phyloP scores from a whole-genome alignment of 2,113 vertebrate genomes.

The Rhegmatorhina hoffmannsi region DNA sequence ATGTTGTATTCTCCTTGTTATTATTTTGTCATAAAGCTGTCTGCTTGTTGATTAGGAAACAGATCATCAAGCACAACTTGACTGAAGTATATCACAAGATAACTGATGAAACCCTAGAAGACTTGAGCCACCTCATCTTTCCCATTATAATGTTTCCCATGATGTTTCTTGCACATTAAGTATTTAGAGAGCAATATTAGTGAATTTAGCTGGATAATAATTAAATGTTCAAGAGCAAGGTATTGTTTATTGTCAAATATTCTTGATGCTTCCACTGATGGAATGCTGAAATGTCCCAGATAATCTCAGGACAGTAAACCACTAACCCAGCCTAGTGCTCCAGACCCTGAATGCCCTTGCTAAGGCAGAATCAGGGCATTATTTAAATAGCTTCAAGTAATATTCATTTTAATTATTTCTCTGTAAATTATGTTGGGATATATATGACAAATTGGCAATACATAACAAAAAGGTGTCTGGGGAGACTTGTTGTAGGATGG shows the following conservation, averaged over 20 bases:
- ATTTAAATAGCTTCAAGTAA: background rate
- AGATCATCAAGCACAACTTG: background rate
- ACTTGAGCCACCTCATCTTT: background rate
- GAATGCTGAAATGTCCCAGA: background rate
- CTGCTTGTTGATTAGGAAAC: constrained; percentile 8
- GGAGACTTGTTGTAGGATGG: background rate
- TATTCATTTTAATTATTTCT: background rate
- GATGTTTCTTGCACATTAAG: background rate
- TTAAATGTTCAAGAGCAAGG: background rate
- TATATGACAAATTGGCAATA: too few species aligned
- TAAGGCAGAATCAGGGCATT: background rate
- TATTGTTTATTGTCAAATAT: background rate
- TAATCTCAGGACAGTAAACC: background rate
- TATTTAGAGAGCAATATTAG: background rate
- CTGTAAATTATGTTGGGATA: background rate
- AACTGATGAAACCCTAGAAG: background rate
- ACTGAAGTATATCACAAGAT: background rate
- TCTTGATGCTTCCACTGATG: background rate
- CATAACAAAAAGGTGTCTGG: background rate
- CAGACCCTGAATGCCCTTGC: background rate
- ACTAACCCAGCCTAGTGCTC: background rate
- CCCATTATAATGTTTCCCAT: background rate
- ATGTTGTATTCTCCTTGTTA: background rate
- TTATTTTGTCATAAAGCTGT: background rate
- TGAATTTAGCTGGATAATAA: background rate